Evolutionary conservation across 2,888 invertebrate species (phyloP).

Genomic region (Sphecodes monilicornis): DNA sequence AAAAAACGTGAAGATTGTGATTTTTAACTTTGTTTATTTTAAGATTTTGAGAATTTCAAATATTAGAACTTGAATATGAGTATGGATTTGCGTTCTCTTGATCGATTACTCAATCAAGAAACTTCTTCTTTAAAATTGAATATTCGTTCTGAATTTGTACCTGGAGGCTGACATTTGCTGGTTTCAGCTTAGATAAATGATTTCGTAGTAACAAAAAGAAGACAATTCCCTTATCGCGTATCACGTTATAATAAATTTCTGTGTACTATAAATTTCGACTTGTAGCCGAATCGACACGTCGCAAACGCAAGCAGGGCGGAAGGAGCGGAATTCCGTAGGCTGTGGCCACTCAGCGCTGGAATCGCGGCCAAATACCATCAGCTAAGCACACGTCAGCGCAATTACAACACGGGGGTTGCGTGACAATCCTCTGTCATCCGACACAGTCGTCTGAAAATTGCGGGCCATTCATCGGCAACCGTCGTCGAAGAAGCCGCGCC

Average conservation of each 20-base stretch:
- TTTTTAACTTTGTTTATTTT: too few species aligned
- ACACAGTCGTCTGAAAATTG: conserved; percentile 59
- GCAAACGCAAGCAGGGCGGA: conserved; percentile 14
- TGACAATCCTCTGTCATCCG: conserved; percentile 58
- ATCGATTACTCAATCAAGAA: too few species aligned
- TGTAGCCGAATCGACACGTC: background rate
- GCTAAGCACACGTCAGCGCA: conserved; percentile 58
- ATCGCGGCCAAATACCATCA: conserved; percentile 43
- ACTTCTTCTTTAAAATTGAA: background rate
- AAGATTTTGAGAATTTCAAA: too few species aligned
- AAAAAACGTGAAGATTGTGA: too few species aligned
- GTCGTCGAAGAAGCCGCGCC: conserved; percentile 41
- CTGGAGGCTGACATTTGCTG: too few species aligned
- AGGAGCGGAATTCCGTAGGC: conserved; percentile 18
- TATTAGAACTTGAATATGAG: too few species aligned
- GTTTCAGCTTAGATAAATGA: background rate
- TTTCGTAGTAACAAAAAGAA: background rate
- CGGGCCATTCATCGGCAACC: conserved; percentile 65
- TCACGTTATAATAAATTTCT: background rate
- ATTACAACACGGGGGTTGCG: conserved; percentile 37
- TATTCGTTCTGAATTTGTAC: background rate
- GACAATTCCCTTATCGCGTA: background rate
- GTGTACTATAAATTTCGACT: background rate
- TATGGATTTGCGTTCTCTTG: too few species aligned
- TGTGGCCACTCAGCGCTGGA: conserved; percentile 44